Base-by-base conservation (phyloP, 2,888 invertebrate species). In the Tortricodes alternella region DNA sequence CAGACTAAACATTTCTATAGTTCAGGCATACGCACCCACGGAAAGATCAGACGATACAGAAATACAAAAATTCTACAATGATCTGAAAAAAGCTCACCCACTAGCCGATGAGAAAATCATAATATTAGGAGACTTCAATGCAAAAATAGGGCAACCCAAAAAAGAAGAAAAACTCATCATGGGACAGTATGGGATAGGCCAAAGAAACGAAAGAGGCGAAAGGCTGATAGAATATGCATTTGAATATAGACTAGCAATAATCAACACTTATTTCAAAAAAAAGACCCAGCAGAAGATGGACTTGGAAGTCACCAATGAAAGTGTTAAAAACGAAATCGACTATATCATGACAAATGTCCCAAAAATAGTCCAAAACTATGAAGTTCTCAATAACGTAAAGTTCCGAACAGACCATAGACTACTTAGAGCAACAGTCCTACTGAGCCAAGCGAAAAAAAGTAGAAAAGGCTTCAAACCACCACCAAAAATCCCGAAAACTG, bases 311-410 rank as follows among this genome's bases (percentile, higher is more conserved):
- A 2, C 55, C 55, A 1, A 50, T 19, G 5, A 16, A 7, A 35
- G 32, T 23, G 27, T 15, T n/a, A 52, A 52, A 29, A 52, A 60
- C 9, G 58, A 62, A 46, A 56, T 60, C 2, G 56, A 58, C 23
- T 53, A 32, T 29, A 43, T 61, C 3, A 18, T 59, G 7, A 46
- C 57, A 8, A 59, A 61, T 15, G 9, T 11, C 11, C 58, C 49
- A 9, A 41, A 13, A 1, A 3, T 49, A 0, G 21, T 59, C 0
- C 11, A 49, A 50, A 56, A 61, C 9, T 27, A 56, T 5, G 59
- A 46, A 38, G 38, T 41, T 7, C 21, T 62, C 6, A 59, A 52
- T 7, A 13, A 16, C 9, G 7, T 62, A 6, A 59, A 29, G 4
- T 59, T 52, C 16, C 18, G 50, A 3, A 51, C 60, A 23, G 53